A percentile compares a stretch with the other conserved stretches of the same genome.
phyloP scores from a whole-genome alignment of 1,140 invertebrate genomes.

The Hirudo medicinalis region DNA sequence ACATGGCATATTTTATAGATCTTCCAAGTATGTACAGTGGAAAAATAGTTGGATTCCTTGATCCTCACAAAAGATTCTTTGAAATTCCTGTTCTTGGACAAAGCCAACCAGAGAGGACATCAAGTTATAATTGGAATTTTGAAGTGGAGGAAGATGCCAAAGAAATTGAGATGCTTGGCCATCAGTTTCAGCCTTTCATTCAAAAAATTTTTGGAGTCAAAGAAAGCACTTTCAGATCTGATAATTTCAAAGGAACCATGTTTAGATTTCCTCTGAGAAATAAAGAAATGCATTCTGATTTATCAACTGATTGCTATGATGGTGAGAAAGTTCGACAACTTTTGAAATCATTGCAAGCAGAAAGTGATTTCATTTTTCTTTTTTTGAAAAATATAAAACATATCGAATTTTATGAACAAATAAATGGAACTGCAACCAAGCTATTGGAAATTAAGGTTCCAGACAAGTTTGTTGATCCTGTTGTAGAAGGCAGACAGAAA shows the following conservation, averaged over 20 bases:
- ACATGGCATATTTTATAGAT: slow-evolving; percentile 25
- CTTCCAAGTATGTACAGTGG: slow-evolving; percentile 31
- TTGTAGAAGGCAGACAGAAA: too few species aligned
- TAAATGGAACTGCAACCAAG: too few species aligned
- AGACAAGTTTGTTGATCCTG: too few species aligned
- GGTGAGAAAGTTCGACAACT: slow-evolving; percentile 2
- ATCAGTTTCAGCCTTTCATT: slow-evolving; percentile 17
- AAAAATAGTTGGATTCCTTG: slow-evolving; percentile 27
- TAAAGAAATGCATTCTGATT: slow-evolving; percentile 9
- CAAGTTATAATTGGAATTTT: slow-evolving; percentile 2
- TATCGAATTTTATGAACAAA: slow-evolving; percentile 11
- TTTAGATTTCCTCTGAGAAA: slow-evolving; percentile 19
- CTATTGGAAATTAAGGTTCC: too few species aligned
- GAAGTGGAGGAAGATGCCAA: background rate
- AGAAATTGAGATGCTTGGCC: background rate
- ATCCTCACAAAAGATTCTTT: slow-evolving; percentile 27
- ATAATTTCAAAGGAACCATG: slow-evolving; percentile 8
- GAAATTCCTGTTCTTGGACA: too few species aligned
- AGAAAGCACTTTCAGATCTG: background rate
- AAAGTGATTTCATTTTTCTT: slow-evolving; percentile 4
- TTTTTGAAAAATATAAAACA: slow-evolving; percentile 13
- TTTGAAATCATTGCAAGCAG: slow-evolving; percentile 9
- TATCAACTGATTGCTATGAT: slow-evolving; percentile 4
- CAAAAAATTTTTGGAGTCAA: slow-evolving; percentile 13
- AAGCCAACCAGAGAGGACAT: background rate